These are phyloP conservation scores for Heterodera carotae DNA, from an alignment of 1,140 invertebrate species.

Conservation along the genomic window DNA sequence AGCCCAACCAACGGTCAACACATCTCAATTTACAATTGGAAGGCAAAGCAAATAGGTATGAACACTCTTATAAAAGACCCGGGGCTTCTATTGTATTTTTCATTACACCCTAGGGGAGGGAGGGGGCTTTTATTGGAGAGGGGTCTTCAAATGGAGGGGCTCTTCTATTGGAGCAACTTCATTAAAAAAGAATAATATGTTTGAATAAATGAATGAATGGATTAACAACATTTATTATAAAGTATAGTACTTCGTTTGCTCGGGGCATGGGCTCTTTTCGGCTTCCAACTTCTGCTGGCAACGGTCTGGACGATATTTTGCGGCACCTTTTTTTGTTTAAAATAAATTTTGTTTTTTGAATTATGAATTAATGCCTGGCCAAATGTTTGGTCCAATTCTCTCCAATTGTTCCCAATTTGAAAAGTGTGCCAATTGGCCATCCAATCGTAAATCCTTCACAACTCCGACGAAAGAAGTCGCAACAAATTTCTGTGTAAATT, in stretches of 20 bases:
- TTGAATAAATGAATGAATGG: neutral
- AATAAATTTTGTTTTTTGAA: neutral
- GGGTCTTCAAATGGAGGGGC: too few species aligned
- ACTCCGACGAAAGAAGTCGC: constrained; percentile 53
- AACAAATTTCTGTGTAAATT: neutral
- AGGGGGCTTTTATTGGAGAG: too few species aligned
- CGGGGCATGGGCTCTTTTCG: constrained; percentile 41
- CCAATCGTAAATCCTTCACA: constrained; percentile 53
- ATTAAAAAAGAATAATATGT: neutral
- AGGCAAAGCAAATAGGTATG: too few species aligned
- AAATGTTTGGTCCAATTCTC: constrained; percentile 47
- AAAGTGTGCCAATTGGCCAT: constrained; percentile 55
- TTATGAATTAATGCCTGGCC: constrained; percentile 39
- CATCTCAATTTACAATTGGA: constrained; percentile 52
- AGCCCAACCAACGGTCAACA: constrained; percentile 54
- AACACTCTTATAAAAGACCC: too few species aligned
- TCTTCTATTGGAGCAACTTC: neutral
- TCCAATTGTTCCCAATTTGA: constrained; percentile 56
- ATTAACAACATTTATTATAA: neutral
- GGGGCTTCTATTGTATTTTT: too few species aligned
- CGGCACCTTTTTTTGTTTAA: constrained; percentile 21
- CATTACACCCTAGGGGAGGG: too few species aligned
- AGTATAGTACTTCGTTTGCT: neutral
- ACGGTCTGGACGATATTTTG: constrained; percentile 43
- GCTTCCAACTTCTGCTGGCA: constrained; percentile 10